Evolutionary conservation across 1,140 invertebrate species (phyloP).

Genomic region (Helicorthomorpha holstii): DNA sequence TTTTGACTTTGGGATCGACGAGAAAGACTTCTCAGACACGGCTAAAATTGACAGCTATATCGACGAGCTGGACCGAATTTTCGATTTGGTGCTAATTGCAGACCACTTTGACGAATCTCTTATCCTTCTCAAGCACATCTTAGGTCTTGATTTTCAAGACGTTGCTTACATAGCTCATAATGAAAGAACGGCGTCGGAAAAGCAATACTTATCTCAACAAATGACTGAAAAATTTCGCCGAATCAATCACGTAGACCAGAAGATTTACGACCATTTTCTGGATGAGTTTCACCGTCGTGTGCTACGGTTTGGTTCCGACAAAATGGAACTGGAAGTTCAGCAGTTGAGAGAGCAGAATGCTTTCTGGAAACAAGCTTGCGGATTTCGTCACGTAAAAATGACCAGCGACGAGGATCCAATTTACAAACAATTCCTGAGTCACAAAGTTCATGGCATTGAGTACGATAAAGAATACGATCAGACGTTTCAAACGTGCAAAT

Average conservation of each 20-base stretch:
- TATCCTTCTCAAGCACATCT: slow-evolving; percentile 27
- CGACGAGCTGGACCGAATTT: slow-evolving; percentile 22
- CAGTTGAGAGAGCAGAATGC: background rate
- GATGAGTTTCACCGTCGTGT: slow-evolving; percentile 9
- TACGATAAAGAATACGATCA: no score
- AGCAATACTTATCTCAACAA: slow-evolving; percentile 7
- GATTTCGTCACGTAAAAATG: no score
- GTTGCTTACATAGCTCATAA: slow-evolving; percentile 26
- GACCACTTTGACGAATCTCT: slow-evolving; percentile 36
- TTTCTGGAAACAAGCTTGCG: background rate
- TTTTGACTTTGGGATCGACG: slow-evolving; percentile 23
- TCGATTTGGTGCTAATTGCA: slow-evolving; percentile 33
- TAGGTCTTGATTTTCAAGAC: slow-evolving; percentile 31
- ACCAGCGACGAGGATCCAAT: no score
- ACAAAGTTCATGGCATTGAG: no score
- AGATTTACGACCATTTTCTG: slow-evolving; percentile 12
- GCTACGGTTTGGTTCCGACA: slow-evolving; percentile 10
- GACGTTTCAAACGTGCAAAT: no score
- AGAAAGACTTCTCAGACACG: slow-evolving; percentile 13
- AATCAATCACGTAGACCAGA: slow-evolving; percentile 13
- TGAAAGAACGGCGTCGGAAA: slow-evolving; percentile 14
- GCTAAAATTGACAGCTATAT: slow-evolving; percentile 15
- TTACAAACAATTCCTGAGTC: no score
- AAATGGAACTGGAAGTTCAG: background rate
- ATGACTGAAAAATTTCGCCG: background rate